These are phyloP conservation scores for Acromyrmex echinatior DNA, from an alignment of 1,140 invertebrate species.

Conservation along the genomic window DNA sequence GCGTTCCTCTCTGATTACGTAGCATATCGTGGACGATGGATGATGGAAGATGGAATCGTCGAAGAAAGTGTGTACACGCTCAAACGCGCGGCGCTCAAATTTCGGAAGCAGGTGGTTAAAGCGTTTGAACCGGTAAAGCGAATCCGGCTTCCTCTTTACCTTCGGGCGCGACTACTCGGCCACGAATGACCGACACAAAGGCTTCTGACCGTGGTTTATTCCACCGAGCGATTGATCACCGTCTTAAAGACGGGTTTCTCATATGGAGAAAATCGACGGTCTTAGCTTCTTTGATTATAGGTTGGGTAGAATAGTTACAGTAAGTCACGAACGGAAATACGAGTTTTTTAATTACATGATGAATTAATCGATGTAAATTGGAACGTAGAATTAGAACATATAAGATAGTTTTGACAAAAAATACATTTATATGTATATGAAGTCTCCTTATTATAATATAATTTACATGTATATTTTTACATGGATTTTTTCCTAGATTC, in stretches of 20 bases:
- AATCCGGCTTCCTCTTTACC: conserved; percentile 69
- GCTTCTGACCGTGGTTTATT: conserved; percentile 57
- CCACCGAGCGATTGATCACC: background rate
- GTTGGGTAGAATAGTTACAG: background rate
- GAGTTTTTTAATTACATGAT: background rate
- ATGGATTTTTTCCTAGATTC: background rate
- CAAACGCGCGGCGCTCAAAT: conserved; percentile 74
- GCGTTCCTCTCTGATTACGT: conserved; percentile 41
- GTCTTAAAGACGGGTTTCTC: conserved; percentile 55
- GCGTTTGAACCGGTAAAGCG: conserved; percentile 74
- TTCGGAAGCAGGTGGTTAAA: conserved; percentile 83
- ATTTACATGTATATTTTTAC: too few species aligned
- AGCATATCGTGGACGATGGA: conserved; percentile 28
- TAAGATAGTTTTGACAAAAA: background rate
- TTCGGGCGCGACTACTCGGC: conserved; percentile 55
- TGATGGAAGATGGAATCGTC: conserved; percentile 48
- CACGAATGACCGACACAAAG: conserved; percentile 66
- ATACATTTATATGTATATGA: too few species aligned
- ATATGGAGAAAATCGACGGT: background rate
- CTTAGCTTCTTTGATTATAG: background rate
- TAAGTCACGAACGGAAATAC: background rate
- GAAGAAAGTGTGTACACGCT: conserved; percentile 63
- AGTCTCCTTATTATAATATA: too few species aligned
- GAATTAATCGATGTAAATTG: background rate
- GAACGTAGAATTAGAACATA: background rate